Evolutionary conservation across 2,888 invertebrate species (phyloP).

Genomic region (Phyllotreta cruciferae): DNA sequence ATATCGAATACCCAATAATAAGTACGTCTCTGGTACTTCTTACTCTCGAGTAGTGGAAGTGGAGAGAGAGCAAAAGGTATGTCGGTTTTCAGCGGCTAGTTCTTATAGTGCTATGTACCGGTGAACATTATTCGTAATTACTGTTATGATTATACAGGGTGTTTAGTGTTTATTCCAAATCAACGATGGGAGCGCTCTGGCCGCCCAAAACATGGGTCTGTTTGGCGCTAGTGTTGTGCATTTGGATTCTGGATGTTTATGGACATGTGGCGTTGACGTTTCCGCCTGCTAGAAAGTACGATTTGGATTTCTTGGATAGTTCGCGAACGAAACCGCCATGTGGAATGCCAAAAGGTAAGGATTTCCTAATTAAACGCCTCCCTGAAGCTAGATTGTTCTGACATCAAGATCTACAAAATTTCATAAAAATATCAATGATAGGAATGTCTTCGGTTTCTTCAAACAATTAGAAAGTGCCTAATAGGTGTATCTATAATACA

Average conservation of each 20-base stretch:
- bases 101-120: conserved; percentile 31
- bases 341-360: conserved; percentile 92
- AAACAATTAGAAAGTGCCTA: too few species aligned
- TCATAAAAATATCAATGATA: not conserved
- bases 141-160: conserved; percentile 29
- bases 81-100: conserved; percentile 23
- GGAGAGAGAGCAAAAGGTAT: conserved; percentile 18
- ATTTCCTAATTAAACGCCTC: not conserved
- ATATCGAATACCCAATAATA: not conserved
- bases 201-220: conserved; percentile 4
- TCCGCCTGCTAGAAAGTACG: conserved; percentile 87
- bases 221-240: conserved; percentile 34
- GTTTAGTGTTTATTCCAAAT: conserved; percentile 9
- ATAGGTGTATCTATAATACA: too few species aligned
- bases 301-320: conserved; percentile 92
- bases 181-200: conserved; percentile 10
- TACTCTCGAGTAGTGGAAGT: conserved; percentile 10
- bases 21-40: conserved; percentile 2
- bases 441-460: too few species aligned
- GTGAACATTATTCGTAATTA: conserved; percentile 29
- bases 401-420: not conserved
- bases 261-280: conserved; percentile 86
- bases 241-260: conserved; percentile 27
- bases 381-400: not conserved
- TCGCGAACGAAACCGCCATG: conserved; percentile 89